These are phyloP conservation scores for Caradrina clavipalpis DNA, from an alignment of 2,888 invertebrate genomes.

Conservation along the genomic window DNA sequence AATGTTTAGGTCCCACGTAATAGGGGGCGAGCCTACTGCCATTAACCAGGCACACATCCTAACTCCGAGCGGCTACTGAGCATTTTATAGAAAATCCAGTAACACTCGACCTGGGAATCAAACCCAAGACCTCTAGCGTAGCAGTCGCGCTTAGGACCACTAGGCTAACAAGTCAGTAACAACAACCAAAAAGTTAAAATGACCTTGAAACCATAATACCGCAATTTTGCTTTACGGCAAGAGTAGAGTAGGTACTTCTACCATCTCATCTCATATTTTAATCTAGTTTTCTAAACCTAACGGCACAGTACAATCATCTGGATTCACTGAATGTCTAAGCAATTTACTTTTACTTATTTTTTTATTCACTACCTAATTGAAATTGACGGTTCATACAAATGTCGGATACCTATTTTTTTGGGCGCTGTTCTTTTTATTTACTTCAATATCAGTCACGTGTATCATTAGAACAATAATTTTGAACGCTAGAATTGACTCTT, in stretches of 20 bases:
- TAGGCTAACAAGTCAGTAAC: no score
- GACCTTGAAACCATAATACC: no score
- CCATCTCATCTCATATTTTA: background rate
- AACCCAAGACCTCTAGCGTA: no score
- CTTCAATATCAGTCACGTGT: slow-evolving; percentile 23
- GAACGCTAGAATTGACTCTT: background rate
- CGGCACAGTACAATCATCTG: slow-evolving; percentile 1
- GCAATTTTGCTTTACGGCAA: no score
- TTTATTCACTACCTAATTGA: slow-evolving; percentile 35
- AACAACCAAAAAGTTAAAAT: no score
- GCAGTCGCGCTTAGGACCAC: no score
- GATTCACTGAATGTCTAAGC: slow-evolving; percentile 11
- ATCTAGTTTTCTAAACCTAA: background rate
- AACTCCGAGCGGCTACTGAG: no score
- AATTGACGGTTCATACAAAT: slow-evolving; percentile 35
- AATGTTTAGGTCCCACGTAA: no score
- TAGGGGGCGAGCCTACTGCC: no score
- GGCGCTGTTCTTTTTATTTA: slow-evolving; percentile 10
- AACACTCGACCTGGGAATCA: no score
- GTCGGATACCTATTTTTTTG: slow-evolving; percentile 13
- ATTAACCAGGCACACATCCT: no score
- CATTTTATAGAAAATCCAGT: no score
- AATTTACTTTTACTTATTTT: slow-evolving; percentile 16
- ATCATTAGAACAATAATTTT: slow-evolving; percentile 24
- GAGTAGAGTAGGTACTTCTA: background rate